A percentile compares a stretch with the other conserved stretches of the same genome.
Conservation (phyloP, 2,113 vertebrate species). For the Coryphaenoides rupestris region DNA sequence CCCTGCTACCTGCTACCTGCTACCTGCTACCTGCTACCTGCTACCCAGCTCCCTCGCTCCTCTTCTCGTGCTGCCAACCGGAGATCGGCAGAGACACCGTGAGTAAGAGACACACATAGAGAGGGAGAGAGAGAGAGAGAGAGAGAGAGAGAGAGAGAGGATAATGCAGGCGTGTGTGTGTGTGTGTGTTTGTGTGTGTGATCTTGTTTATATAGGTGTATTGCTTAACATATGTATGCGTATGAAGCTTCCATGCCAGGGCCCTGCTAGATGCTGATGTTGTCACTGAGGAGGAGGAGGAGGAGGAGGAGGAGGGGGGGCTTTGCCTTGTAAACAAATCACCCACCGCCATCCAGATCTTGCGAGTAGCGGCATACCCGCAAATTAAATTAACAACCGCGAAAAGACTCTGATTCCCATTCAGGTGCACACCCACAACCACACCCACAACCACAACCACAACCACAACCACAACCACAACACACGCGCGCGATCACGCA, state of each 20-base stretch:
- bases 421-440: slow-evolving; percentile 7
- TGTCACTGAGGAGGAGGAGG: slow-evolving; percentile 66
- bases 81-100: slow-evolving; percentile 5
- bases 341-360: slow-evolving; percentile 62
- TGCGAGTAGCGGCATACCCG: slow-evolving; percentile 77
- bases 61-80: slow-evolving; percentile 16
- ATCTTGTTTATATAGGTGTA: background rate
- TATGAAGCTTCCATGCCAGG: slow-evolving; percentile 66
- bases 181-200: background rate
- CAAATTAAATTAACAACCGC: slow-evolving; percentile 83
- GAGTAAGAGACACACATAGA: background rate
- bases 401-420: slow-evolving; percentile 16
- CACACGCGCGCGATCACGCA: slow-evolving; percentile 11
- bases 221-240: slow-evolving; percentile 19
- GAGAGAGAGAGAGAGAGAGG: slow-evolving; percentile 2
- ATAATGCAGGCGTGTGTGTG: background rate
- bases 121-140: slow-evolving; percentile 9
- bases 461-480: slow-evolving; percentile 20
- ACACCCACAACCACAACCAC: slow-evolving; percentile 12
- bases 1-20: too few species aligned
- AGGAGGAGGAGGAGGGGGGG: too few species aligned
- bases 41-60: too few species aligned
- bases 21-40: too few species aligned
- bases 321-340: slow-evolving; percentile 84
- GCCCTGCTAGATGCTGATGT: slow-evolving; percentile 73